phyloP scores from a whole-genome alignment of 2,888 invertebrate species.

The Eumerus sabulonum region DNA sequence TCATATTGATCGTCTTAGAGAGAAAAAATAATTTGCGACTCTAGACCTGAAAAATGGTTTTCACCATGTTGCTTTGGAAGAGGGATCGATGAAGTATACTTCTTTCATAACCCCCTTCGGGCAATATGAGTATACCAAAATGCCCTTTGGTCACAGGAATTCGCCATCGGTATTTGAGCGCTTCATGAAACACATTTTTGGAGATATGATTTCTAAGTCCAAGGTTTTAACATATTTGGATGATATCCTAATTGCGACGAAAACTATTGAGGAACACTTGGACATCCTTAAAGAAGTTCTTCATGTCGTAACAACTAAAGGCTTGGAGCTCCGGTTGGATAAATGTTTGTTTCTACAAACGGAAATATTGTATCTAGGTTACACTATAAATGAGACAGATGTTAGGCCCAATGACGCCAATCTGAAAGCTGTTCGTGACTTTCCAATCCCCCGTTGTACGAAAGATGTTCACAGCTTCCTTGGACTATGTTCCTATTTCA shows the following conservation, averaged over 20 bases:
- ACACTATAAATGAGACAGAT: background rate
- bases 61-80: slow-evolving; percentile 54
- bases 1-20: slow-evolving; percentile 39
- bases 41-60: slow-evolving; percentile 68
- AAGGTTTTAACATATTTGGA: slow-evolving; percentile 67
- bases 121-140: slow-evolving; percentile 28
- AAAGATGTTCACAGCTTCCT: background rate
- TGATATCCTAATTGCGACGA: too few species aligned
- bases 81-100: slow-evolving; percentile 39
- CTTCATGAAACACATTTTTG: slow-evolving; percentile 66
- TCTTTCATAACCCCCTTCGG: slow-evolving; percentile 27
- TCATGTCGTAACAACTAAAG: background rate
- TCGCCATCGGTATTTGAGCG: slow-evolving; percentile 66
- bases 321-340: background rate
- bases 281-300: background rate
- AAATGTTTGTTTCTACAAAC: too few species aligned
- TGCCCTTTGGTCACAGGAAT: slow-evolving; percentile 43
- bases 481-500: too few species aligned
- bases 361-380: background rate
- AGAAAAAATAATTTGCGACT: slow-evolving; percentile 68
- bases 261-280: too few species aligned
- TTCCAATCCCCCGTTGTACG: too few species aligned
- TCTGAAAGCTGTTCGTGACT: too few species aligned
- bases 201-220: slow-evolving; percentile 41
- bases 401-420: too few species aligned